Percentiles rank a stretch among this genome's conserved stretches.
Conservation (phyloP, 2,888 invertebrate genomes). For the Apoda limacodes region DNA sequence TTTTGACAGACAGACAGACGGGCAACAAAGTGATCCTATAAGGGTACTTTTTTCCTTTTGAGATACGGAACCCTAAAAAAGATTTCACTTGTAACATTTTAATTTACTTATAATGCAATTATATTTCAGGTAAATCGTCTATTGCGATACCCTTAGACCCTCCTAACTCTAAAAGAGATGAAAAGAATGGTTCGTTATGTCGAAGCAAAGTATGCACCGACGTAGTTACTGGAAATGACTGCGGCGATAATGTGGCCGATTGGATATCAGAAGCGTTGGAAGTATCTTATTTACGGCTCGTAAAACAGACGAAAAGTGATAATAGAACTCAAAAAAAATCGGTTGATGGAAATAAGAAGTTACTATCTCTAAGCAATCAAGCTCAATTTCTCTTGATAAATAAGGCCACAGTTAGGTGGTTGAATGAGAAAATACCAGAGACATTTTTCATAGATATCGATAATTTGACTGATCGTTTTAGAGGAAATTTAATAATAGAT, state of each 20-base stretch:
- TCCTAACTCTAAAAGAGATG: slow-evolving; percentile 22
- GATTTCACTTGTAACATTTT: too few species aligned
- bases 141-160: slow-evolving; percentile 66
- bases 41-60: too few species aligned
- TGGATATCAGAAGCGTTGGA: slow-evolving; percentile 85
- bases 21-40: too few species aligned
- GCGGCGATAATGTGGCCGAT: slow-evolving; percentile 81
- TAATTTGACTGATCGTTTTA: slow-evolving; percentile 80
- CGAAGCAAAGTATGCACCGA: slow-evolving; percentile 90
- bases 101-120: too few species aligned
- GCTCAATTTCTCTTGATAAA: slow-evolving; percentile 89
- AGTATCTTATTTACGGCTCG: slow-evolving; percentile 74
- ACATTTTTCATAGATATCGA: slow-evolving; percentile 64
- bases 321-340: slow-evolving; percentile 43
- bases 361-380: slow-evolving; percentile 80
- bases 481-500: slow-evolving; percentile 90
- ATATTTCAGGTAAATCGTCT: slow-evolving; percentile 55
- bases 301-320: slow-evolving; percentile 68
- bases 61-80: too few species aligned
- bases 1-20: too few species aligned
- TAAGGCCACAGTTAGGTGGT: slow-evolving; percentile 79
- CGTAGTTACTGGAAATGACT: slow-evolving; percentile 82
- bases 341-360: slow-evolving; percentile 27
- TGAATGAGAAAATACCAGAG: slow-evolving; percentile 71
- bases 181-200: slow-evolving; percentile 64